Evolutionary conservation across 2,797 vertebrate species (phyloP).

Genomic region (Sus cebifrons): DNA sequence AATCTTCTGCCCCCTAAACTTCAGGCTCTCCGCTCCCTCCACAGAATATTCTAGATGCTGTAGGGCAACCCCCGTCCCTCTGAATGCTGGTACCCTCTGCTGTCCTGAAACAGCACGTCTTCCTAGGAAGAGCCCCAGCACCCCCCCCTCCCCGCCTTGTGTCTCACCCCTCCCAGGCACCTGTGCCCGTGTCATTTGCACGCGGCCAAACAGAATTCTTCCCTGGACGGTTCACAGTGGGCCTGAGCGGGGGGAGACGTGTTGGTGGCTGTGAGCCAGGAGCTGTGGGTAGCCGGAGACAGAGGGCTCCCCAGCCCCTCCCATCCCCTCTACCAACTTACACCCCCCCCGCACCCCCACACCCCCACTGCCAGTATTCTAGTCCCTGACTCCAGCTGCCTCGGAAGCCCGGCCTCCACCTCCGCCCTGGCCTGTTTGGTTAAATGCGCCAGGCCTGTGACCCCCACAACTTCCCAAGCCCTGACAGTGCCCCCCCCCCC

Average conservation of each 20-base stretch:
- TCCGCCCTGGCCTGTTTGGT: background rate
- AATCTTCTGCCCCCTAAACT: background rate
- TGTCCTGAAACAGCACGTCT: background rate
- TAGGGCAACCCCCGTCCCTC: no score
- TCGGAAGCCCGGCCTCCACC: background rate
- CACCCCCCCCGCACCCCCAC: background rate
- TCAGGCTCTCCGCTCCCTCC: background rate
- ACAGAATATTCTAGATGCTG: constrained; percentile 6
- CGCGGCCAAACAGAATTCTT: background rate
- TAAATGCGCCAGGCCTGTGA: background rate
- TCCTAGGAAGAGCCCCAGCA: background rate
- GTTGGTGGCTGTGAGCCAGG: background rate
- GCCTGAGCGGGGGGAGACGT: fast-evolving
- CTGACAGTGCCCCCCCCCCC: background rate
- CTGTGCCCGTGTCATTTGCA: fast-evolving
- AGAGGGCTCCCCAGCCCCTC: background rate
- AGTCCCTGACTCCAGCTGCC: background rate
- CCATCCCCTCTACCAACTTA: no score
- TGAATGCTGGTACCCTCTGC: background rate
- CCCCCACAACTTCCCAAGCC: background rate
- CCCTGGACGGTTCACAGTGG: background rate
- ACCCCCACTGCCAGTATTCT: background rate
- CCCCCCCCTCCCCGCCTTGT: fast-evolving
- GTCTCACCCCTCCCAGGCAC: background rate
- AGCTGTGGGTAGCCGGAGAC: background rate